Evolutionary conservation across 92 coral and sea anemone species (phyloP), one percentile per base, ranked within the genome.

Genomic region (Bergia sp.): DNA sequence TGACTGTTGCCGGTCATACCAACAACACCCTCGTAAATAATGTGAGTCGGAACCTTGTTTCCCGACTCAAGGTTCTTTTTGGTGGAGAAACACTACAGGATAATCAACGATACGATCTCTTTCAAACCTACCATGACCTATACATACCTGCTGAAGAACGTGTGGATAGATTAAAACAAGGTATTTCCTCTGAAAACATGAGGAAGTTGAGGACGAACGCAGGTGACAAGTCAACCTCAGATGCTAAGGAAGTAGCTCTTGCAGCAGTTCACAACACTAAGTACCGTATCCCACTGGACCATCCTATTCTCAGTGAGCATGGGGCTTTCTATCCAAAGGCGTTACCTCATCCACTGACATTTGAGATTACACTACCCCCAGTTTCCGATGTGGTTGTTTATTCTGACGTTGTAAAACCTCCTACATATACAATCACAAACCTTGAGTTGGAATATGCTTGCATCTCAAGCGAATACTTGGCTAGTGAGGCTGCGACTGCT

Each of bases 391-490:
- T 49, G 55, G 55, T 49, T 49, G 10, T 49, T 49, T 69, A 49
- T 49, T 37, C 88, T 5, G 84, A 71, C 36, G 61, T 42, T 0
- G 84, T 71, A n/a, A 66, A 66, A 10, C 4, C 88, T 61, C 79
- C 91, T 0, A 69, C 0, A 0, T 89, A 89, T 83, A 89, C 81
- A 2, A 2, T 89, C 67, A 82, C 88, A 64, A 91, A 91, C 86
- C 91, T 91, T 82, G 93, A 91, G 43, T 57, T 91, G 45, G 93
- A 91, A 66, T 91, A 91, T 29, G 8, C 47, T 2, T 82, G 91
- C 61, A 88, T 91, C 36, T 83, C 80, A 0, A 91, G 91, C 29
- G 89, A 91, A 53, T 88, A 82, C 61, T 45, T 91, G n/a, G n/a
- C n/a, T n/a, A n/a, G n/a, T n/a, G n/a, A n/a, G n/a, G n/a, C n/a